These are phyloP conservation scores for Phataginus tetradactyla DNA, from an alignment of 2,797 vertebrate species.

Conservation along the genomic window DNA sequence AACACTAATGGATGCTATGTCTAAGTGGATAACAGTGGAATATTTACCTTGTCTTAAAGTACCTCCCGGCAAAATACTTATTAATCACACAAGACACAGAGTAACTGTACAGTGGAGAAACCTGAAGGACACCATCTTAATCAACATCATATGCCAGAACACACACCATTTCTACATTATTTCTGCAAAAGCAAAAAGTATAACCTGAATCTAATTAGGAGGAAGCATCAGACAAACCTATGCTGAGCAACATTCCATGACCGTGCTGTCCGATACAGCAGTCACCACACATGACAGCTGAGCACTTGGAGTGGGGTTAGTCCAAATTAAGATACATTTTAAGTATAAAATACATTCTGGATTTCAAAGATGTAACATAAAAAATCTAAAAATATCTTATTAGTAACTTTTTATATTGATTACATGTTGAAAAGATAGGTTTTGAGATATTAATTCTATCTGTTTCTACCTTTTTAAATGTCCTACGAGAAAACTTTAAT, in stretches of 20 bases:
- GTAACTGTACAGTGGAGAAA: not conserved
- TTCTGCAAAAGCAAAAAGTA: not conserved
- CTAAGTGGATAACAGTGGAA: not conserved
- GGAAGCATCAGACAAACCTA: not conserved
- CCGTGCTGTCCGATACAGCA: too few relatives aligned
- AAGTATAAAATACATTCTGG: not conserved
- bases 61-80: not conserved
- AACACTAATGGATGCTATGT: not conserved
- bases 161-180: not conserved
- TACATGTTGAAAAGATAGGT: not conserved
- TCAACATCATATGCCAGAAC: not conserved
- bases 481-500: not conserved
- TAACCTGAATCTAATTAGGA: not conserved
- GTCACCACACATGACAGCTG: accelerated
- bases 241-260: not conserved
- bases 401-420: not conserved
- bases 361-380: not conserved
- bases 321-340: not conserved
- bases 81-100: not conserved
- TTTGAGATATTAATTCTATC: not conserved
- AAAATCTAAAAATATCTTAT: not conserved
- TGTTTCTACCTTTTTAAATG: not conserved
- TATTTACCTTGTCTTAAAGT: not conserved
- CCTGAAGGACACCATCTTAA: not conserved
- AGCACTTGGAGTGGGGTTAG: not conserved